phyloP scores from a whole-genome alignment of 2,888 invertebrate species.

The Leptogaster cylindrica region DNA sequence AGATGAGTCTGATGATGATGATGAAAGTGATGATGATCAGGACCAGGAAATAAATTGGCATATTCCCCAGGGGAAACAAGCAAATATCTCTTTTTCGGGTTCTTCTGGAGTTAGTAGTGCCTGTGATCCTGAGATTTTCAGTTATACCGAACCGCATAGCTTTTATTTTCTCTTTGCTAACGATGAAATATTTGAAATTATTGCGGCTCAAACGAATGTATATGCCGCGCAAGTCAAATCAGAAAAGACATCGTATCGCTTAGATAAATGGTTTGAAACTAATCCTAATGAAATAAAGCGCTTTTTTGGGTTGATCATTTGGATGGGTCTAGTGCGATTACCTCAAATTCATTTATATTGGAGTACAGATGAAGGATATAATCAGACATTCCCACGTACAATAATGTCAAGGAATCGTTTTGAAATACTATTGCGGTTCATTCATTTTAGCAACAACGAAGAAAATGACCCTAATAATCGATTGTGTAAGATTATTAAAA shows the following conservation, averaged over 20 bases:
- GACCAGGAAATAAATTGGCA: constrained; percentile 21
- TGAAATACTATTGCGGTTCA: constrained; percentile 25
- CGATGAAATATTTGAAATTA: constrained; percentile 35
- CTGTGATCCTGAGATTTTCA: constrained; percentile 34
- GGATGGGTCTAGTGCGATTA: constrained; percentile 35
- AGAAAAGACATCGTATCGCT: constrained; percentile 12
- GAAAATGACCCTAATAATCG: constrained; percentile 36
- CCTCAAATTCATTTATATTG: constrained; percentile 32
- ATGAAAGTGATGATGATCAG: constrained; percentile 5
- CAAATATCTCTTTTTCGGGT: constrained; percentile 26
- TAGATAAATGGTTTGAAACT: constrained; percentile 37
- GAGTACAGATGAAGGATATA: constrained; percentile 29
- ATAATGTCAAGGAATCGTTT: constrained; percentile 22
- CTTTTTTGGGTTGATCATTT: constrained; percentile 31
- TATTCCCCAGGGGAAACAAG: constrained; percentile 19
- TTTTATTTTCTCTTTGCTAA: constrained; percentile 33
- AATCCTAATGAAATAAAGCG: constrained; percentile 38
- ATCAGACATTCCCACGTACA: constrained; percentile 21
- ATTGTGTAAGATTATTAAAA: constrained; percentile 32
- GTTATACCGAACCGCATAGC: constrained; percentile 26
- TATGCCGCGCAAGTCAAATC: constrained; percentile 32
- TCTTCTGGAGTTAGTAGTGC: constrained; percentile 30
- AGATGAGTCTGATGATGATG: constrained; percentile 4
- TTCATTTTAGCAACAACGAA: constrained; percentile 38
- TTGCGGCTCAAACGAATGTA: constrained; percentile 31